These are phyloP conservation scores for Potamilus streckersoni DNA, from an alignment of 1,140 invertebrate genomes.

Conservation along the genomic window DNA sequence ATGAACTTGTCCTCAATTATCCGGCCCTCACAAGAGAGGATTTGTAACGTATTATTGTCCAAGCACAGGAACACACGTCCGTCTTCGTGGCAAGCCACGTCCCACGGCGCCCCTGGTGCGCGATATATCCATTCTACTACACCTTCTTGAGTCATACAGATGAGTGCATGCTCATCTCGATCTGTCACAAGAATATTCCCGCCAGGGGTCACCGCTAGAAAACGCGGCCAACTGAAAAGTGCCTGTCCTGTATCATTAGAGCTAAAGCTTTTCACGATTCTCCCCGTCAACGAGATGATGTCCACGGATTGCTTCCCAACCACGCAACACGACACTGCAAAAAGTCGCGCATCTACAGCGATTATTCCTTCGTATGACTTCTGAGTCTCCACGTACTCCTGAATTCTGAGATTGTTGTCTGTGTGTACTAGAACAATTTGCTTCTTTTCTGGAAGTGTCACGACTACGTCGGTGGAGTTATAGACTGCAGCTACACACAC, in stretches of 20 bases:
- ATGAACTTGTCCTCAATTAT: conserved; percentile 13
- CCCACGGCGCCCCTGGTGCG: conserved; percentile 21
- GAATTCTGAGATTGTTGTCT: conserved; percentile 1
- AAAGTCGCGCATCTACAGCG: conserved; percentile 7
- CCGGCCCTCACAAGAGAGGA: conserved; percentile 10
- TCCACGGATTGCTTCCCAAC: conserved; percentile 22
- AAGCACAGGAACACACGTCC: conserved; percentile 22
- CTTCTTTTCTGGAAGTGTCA: conserved; percentile 23
- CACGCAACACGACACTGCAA: conserved; percentile 25
- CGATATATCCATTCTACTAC: conserved; percentile 11
- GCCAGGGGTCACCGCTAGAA: conserved; percentile 15
- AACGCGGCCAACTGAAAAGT: conserved; percentile 26
- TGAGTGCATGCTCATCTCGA: conserved; percentile 19
- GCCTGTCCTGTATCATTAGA: conserved; percentile 3
- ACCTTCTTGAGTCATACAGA: conserved; percentile 10
- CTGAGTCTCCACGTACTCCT: conserved; percentile 11
- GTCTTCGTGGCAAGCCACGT: conserved; percentile 17
- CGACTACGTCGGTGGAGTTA: conserved; percentile 7
- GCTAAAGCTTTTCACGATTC: conserved; percentile 16
- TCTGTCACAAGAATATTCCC: conserved; percentile 30
- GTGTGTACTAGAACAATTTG: conserved; percentile 14
- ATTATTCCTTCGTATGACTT: conserved; percentile 30
- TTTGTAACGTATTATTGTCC: conserved; percentile 19
- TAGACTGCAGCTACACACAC: conserved; percentile 16
- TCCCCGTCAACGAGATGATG: conserved; percentile 12